Evolutionary conservation across 2,113 vertebrate genomes (phyloP).

Genomic region (Hippocampus barbouri): DNA sequence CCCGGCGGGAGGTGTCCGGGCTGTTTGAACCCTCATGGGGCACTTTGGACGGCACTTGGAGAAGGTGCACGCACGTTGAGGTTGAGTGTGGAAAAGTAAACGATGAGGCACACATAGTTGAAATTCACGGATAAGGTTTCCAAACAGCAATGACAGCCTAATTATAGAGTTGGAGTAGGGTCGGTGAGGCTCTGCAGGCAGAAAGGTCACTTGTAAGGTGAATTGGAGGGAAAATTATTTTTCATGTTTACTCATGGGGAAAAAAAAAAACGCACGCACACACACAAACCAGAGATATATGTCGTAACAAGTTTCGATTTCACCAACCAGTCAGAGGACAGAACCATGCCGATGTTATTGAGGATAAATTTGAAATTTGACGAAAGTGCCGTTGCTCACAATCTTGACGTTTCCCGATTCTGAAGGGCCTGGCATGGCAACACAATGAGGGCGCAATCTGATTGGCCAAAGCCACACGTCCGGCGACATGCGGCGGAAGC

Average conservation of each 20-base stretch:
- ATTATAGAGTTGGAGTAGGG: conserved; percentile 58
- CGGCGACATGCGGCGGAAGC: too few species aligned
- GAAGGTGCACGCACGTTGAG: conserved; percentile 24
- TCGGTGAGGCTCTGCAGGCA: conserved; percentile 27
- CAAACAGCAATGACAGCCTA: conserved; percentile 66
- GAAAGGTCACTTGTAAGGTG: conserved; percentile 24
- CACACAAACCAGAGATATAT: too few species aligned
- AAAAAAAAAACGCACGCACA: too few species aligned
- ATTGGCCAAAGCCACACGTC: not conserved
- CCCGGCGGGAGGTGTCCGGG: conserved; percentile 17
- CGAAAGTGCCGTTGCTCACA: too few species aligned
- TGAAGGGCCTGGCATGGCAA: not conserved
- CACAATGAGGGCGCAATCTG: not conserved
- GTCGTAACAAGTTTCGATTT: not conserved
- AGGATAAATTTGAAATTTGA: not conserved
- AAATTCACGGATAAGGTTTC: conserved; percentile 74
- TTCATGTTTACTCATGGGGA: too few species aligned
- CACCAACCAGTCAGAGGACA: not conserved
- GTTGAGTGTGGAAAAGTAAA: conserved; percentile 34
- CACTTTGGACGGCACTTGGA: conserved; percentile 3
- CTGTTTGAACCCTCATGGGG: not conserved
- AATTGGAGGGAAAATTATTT: conserved; percentile 26
- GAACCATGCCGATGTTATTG: not conserved
- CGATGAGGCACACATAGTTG: conserved; percentile 55
- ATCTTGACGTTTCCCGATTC: too few species aligned